These are phyloP conservation scores for Thelaira solivaga DNA, from an alignment of 2,888 invertebrate genomes.

Conservation along the genomic window DNA sequence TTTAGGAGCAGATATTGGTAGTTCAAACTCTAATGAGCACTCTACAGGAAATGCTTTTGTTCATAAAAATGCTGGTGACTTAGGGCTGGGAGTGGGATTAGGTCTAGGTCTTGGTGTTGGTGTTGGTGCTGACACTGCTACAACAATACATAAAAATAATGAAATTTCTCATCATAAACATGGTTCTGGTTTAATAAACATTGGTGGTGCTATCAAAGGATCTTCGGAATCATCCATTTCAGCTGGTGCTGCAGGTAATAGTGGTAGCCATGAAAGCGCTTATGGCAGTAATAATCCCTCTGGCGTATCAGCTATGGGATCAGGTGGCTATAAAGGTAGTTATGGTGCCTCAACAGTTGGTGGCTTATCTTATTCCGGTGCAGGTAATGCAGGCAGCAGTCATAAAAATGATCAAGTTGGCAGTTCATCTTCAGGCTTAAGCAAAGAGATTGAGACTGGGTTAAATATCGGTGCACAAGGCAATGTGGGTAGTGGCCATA, in stretches of 20 bases:
- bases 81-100: background rate
- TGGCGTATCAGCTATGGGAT: background rate
- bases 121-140: too few species aligned
- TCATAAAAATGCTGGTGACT: background rate
- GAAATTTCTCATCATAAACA: background rate
- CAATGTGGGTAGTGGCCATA: background rate
- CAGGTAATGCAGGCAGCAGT: background rate
- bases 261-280: background rate
- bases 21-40: background rate
- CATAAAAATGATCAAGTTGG: background rate
- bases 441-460: background rate
- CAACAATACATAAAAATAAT: too few species aligned
- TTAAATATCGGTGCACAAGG: too few species aligned
- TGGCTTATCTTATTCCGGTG: too few species aligned
- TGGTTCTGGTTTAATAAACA: background rate
- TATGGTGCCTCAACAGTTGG: background rate
- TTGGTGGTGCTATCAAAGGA: background rate
- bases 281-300: background rate
- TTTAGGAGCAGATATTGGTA: background rate
- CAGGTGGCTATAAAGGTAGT: background rate
- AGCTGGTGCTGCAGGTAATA: background rate
- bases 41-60: background rate
- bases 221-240: slow-evolving; percentile 1
- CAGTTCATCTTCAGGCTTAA: background rate
- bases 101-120: background rate